Evolutionary conservation across 2,888 invertebrate species (phyloP), one percentile per base, ranked within the genome.

Genomic region (Drosophila longiperda): DNA sequence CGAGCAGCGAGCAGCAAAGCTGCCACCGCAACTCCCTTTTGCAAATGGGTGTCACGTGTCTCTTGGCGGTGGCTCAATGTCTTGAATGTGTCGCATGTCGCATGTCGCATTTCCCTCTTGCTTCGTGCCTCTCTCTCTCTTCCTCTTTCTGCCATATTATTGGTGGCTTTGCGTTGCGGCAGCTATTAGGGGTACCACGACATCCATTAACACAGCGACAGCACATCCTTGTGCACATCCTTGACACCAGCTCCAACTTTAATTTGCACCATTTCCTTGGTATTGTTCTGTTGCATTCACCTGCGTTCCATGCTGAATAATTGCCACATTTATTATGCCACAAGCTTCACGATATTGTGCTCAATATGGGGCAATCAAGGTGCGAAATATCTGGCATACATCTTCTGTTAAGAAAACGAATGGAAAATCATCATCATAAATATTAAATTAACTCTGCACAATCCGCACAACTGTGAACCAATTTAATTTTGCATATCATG

Each of bases 11-110:
- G 17, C n/a, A 20, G 38, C 54, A 9, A 15, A 40, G 48, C 23
- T 32, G 23, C 66, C 38, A 59, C 29, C 36, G 20, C 66, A 80
- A 55, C 61, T 62, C 64, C 75, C 26, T 42, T 78, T 73, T 82
- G 17, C 78, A 80, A 86, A 83, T 83, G 83, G 81, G 70, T 75
- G 81, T 86, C 82, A 83, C 82, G 82, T 83, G 78, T 81, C 69
- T 67, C 68, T 66, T 61, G 53, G 40, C 64, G 36, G 40, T 48
- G 61, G 54, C 76, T 76, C 64, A 73, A 58, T 75, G 67, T 58
- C 71, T 61, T 40, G 26, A 42, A 20, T 57, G 50, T 32, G 17
- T 52, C 42, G 29, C 38, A 17, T 49, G 29, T 45, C 20, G 20
- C 45, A n/a, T 45, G 15, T 45, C 45, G 55, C 55, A 17, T n/a